Conservation (phyloP, 2,113 vertebrate species). For the Stictonetta naevosa region DNA sequence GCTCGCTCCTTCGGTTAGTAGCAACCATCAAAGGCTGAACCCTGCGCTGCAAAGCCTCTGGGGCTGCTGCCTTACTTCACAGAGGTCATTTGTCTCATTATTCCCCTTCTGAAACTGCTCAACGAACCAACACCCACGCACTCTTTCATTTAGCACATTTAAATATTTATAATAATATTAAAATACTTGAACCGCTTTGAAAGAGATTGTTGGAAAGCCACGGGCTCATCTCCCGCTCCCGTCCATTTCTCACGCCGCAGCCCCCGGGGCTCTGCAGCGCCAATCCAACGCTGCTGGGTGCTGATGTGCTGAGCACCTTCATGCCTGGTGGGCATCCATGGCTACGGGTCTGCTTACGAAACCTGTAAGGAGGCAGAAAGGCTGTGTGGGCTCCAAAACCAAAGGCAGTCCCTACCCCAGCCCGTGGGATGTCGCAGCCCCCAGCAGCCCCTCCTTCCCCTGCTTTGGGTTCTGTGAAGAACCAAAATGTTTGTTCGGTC, state of each 20-base stretch:
- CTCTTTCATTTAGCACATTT: not conserved
- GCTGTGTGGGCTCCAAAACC: no score
- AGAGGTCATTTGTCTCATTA: not conserved
- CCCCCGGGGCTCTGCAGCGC: not conserved
- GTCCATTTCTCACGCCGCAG: no score
- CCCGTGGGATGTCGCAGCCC: no score
- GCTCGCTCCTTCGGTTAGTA: fast-evolving
- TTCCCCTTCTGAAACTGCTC: not conserved
- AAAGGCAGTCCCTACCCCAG: no score
- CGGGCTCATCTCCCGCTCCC: not conserved
- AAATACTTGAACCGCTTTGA: not conserved
- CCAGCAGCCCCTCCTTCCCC: no score
- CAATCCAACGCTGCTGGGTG: not conserved
- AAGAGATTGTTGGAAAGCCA: not conserved
- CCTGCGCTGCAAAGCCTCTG: fast-evolving
- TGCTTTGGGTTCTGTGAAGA: fast-evolving
- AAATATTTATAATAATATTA: not conserved
- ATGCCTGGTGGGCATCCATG: no score
- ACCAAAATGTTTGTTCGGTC: not conserved
- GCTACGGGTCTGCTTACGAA: no score
- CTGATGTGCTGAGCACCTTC: no score
- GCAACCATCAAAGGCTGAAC: not conserved
- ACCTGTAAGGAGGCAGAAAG: no score
- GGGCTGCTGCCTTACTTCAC: fast-evolving
- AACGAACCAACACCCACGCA: fast-evolving